Conservation (phyloP, 2,113 vertebrate genomes). For the Helogale parvula region DNA sequence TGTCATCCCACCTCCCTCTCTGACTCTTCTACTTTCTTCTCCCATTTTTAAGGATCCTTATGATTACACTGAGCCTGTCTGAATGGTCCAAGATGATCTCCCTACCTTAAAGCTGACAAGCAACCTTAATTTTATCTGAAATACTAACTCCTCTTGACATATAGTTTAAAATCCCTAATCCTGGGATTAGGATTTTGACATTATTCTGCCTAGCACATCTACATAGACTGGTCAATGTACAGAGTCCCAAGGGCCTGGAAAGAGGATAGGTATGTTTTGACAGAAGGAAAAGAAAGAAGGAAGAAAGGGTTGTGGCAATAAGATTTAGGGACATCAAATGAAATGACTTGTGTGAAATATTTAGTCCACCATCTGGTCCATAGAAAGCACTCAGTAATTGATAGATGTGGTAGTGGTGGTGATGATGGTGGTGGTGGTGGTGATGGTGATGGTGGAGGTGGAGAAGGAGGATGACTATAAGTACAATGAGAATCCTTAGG, state of each 20-base stretch:
- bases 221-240: not conserved
- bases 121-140: not conserved
- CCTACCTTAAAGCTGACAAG: not conserved
- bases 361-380: not conserved
- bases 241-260: not conserved
- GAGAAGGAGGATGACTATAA: not conserved
- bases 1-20: not conserved
- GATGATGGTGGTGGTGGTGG: not conserved
- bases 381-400: not conserved
- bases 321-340: not conserved
- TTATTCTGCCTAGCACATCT: not conserved
- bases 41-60: not conserved
- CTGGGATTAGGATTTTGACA: not conserved
- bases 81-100: not conserved
- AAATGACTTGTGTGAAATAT: not conserved
- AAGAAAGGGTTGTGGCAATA: not conserved
- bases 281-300: not conserved
- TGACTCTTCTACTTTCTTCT: not conserved
- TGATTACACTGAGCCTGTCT: not conserved
- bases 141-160: not conserved
- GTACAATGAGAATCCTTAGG: not conserved
- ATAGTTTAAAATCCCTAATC: not conserved
- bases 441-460: no score
- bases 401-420: not conserved
- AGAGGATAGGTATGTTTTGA: not conserved